Conservation (phyloP, 2,113 vertebrate species). For the Zapus hudsonius region DNA sequence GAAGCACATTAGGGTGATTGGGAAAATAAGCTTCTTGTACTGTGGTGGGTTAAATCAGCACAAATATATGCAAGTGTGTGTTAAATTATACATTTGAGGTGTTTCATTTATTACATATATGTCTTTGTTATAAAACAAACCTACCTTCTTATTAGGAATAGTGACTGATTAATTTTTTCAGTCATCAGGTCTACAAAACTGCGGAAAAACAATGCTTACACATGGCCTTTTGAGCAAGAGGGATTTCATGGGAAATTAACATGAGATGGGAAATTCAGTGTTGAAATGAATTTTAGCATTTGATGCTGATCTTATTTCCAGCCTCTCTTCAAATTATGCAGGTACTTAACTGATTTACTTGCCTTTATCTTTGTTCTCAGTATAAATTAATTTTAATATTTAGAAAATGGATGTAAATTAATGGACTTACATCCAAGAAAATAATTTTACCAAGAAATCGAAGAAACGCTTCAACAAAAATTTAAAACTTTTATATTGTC, state of each 20-base stretch:
- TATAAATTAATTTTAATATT: background rate
- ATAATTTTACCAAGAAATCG: background rate
- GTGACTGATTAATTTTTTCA: background rate
- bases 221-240: background rate
- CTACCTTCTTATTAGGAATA: background rate
- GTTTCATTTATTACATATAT: background rate
- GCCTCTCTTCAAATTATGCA: background rate
- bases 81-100: background rate
- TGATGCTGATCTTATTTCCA: background rate
- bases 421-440: background rate
- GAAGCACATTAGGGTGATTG: background rate
- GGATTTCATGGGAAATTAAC: background rate
- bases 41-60: background rate
- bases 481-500: background rate
- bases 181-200: background rate
- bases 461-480: constrained; percentile 4
- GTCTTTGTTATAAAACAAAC: background rate
- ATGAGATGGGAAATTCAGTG: background rate
- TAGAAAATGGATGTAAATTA: constrained; percentile 5
- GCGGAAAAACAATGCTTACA: background rate
- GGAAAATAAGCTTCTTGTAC: background rate
- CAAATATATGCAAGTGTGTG: background rate
- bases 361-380: background rate
- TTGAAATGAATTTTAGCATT: background rate
- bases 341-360: background rate